These are phyloP conservation scores for Aythya baeri DNA, from an alignment of 2,113 vertebrate genomes.

Conservation along the genomic window DNA sequence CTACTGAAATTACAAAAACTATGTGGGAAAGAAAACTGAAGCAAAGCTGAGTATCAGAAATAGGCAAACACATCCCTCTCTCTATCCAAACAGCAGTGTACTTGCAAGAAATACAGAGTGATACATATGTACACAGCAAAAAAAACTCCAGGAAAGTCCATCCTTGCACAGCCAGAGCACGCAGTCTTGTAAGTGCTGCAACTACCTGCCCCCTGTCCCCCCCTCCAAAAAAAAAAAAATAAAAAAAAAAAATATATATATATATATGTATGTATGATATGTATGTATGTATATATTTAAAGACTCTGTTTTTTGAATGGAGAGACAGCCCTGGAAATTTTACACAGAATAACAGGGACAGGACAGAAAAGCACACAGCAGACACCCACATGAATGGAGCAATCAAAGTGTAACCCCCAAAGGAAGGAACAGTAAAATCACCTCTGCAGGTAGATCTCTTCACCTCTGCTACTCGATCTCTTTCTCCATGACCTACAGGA, in stretches of 20 bases:
- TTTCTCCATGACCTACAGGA: neutral
- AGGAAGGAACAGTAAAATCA: neutral
- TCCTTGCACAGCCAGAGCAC: neutral
- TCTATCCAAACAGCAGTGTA: neutral
- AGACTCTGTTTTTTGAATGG: neutral
- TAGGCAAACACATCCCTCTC: neutral
- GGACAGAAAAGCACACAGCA: neutral
- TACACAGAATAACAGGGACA: neutral
- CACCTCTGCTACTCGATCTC: neutral
- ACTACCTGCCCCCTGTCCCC: no score
- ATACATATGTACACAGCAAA: neutral
- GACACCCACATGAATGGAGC: neutral
- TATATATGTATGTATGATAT: no score
- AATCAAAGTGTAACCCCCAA: neutral
- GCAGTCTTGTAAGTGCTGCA: neutral
- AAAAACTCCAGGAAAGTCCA: neutral
- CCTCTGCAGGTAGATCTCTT: neutral
- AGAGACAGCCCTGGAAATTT: neutral
- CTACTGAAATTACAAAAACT: neutral
- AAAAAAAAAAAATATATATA: no score
- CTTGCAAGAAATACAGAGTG: fast-evolving
- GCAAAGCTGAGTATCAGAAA: neutral
- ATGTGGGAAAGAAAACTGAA: neutral
- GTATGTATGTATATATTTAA: no score
- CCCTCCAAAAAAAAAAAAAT: no score